Evolutionary conservation across 2,113 vertebrate genomes (phyloP).

Genomic region (Neogale vison): DNA sequence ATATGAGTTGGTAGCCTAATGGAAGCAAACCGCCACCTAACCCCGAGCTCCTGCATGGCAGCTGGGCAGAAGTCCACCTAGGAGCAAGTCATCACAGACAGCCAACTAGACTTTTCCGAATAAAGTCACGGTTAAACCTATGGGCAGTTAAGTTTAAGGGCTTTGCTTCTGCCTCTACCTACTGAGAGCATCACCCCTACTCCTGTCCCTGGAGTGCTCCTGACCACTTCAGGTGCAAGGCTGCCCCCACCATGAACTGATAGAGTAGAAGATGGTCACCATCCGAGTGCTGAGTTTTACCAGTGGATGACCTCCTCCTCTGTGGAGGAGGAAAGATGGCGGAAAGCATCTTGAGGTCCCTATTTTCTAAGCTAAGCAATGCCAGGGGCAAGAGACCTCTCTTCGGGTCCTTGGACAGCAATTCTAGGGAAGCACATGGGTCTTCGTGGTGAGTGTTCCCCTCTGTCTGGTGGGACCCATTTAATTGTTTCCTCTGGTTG

Average conservation of each 20-base stretch:
- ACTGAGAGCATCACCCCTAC: accelerated
- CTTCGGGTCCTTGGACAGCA: neutral
- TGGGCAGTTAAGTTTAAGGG: neutral
- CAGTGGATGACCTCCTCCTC: neutral
- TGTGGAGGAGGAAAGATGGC: neutral
- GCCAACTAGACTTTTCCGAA: neutral
- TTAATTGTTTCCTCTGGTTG: neutral
- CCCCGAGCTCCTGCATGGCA: neutral
- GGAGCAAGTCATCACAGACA: neutral
- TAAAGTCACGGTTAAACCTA: neutral
- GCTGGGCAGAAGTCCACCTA: neutral
- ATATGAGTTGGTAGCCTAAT: neutral
- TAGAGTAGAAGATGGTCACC: neutral
- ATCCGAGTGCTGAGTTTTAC: neutral
- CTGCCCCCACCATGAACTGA: neutral
- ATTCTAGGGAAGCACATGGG: neutral
- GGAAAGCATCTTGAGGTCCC: neutral
- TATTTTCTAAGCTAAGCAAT: neutral
- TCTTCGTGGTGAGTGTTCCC: too few species aligned
- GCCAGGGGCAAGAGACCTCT: neutral
- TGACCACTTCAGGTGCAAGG: neutral
- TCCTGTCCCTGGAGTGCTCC: neutral
- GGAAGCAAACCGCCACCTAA: neutral
- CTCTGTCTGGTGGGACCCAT: neutral
- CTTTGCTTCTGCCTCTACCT: neutral